phyloP scores from a whole-genome alignment of 2,888 invertebrate genomes.

The Hirudinaria manillensis region DNA sequence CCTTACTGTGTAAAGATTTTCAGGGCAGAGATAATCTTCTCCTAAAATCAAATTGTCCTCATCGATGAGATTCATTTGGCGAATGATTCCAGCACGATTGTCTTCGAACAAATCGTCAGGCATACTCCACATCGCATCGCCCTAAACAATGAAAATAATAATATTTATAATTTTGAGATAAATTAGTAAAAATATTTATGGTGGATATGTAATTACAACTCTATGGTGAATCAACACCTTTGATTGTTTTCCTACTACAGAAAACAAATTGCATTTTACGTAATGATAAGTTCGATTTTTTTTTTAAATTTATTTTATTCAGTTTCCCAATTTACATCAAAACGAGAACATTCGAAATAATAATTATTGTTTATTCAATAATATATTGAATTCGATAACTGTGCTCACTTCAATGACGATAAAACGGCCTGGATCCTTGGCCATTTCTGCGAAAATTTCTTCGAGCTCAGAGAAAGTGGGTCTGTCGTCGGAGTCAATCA shows the following conservation, averaged over 20 bases:
- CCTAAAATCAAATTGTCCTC: not conserved
- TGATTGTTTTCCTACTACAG: too few relatives aligned
- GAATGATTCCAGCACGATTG: not conserved
- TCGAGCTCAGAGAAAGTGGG: conserved; percentile 29
- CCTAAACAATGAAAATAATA: conserved; percentile 8
- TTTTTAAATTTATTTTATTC: too few relatives aligned
- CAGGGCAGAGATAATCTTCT: conserved; percentile 7
- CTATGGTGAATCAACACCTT: too few relatives aligned
- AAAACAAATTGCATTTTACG: too few relatives aligned
- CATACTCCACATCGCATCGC: not conserved
- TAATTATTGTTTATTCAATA: not conserved
- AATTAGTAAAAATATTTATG: too few relatives aligned
- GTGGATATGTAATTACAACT: too few relatives aligned
- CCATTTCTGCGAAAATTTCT: conserved; percentile 17
- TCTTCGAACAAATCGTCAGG: not conserved
- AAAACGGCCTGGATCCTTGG: conserved; percentile 30
- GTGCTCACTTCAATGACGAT: conserved; percentile 22
- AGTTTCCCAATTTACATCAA: too few relatives aligned
- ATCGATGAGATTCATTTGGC: conserved; percentile 3
- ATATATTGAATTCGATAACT: not conserved
- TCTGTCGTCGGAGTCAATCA: conserved; percentile 26
- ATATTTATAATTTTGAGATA: too few relatives aligned
- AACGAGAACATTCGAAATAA: not conserved
- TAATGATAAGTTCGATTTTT: too few relatives aligned
- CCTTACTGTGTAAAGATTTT: too few relatives aligned